These are phyloP conservation scores for Eupithecia inturbata DNA, from an alignment of 2,888 invertebrate species.

Conservation along the genomic window DNA sequence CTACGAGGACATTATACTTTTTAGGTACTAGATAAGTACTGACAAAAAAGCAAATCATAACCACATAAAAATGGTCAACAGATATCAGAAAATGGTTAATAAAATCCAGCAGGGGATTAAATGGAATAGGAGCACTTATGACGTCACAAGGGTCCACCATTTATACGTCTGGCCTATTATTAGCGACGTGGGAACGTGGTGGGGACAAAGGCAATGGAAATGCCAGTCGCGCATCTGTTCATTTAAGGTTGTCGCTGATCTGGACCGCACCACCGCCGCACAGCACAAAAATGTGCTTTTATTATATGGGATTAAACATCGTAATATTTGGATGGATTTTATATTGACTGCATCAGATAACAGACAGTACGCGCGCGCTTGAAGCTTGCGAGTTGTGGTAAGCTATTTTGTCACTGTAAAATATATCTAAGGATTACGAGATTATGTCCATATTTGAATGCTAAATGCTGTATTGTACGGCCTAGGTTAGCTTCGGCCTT, in stretches of 20 bases:
- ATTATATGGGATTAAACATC: background rate
- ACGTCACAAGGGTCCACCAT: conserved; percentile 60
- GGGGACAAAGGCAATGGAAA: conserved; percentile 8
- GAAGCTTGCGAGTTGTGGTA: background rate
- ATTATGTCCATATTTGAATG: background rate
- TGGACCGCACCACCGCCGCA: background rate
- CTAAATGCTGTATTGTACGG: background rate
- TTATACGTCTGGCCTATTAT: conserved; percentile 47
- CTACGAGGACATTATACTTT: too few species aligned
- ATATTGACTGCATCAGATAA: background rate
- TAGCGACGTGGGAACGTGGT: conserved; percentile 16
- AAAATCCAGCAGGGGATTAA: conserved; percentile 57
- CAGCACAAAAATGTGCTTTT: background rate
- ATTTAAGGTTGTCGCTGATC: background rate
- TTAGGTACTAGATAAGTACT: background rate
- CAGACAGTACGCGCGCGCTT: background rate
- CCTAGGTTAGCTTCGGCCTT: background rate
- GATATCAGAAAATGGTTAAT: conserved; percentile 31
- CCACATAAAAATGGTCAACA: background rate
- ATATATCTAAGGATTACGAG: background rate
- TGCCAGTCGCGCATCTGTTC: conserved; percentile 1
- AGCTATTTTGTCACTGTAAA: background rate
- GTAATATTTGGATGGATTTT: background rate
- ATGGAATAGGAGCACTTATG: conserved; percentile 62
- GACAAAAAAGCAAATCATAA: background rate